A percentile compares a stretch with the other conserved stretches of the same genome.
Conservation (phyloP, 2,113 vertebrate genomes). For the Ptilorrhoa leucosticta region DNA sequence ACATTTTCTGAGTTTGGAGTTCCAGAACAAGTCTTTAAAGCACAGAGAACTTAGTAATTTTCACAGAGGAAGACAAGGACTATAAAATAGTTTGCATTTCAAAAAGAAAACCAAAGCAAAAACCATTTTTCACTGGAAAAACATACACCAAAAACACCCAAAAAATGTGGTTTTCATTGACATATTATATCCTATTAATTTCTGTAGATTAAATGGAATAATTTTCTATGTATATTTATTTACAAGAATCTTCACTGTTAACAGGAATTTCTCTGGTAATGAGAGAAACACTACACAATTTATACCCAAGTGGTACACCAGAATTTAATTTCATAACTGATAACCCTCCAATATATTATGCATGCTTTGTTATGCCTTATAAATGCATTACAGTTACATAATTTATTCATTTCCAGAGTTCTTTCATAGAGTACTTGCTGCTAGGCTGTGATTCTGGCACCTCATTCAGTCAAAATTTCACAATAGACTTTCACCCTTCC, state of each 20-base stretch:
- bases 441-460: constrained; percentile 25
- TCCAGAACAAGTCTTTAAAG: background rate
- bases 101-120: background rate
- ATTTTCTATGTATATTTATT: background rate
- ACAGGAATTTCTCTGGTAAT: background rate
- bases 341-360: constrained; percentile 20
- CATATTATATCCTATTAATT: background rate
- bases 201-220: background rate
- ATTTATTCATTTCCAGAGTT: constrained; percentile 34
- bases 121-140: background rate
- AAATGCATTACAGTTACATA: background rate
- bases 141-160: fast-evolving
- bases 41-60: background rate
- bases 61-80: background rate
- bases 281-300: background rate
- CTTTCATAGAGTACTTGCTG: background rate
- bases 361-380: constrained; percentile 46
- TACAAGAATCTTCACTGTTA: background rate
- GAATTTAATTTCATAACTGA: constrained; percentile 27
- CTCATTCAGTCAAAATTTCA: background rate
- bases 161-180: background rate
- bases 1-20: background rate
- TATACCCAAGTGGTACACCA: background rate
- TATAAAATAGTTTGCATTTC: background rate
- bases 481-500: background rate